Percentiles rank a stretch among this genome's conserved stretches.
Evolutionary conservation across 2,113 vertebrate genomes (phyloP).

Genomic region (Rhinoptilus africanus): DNA sequence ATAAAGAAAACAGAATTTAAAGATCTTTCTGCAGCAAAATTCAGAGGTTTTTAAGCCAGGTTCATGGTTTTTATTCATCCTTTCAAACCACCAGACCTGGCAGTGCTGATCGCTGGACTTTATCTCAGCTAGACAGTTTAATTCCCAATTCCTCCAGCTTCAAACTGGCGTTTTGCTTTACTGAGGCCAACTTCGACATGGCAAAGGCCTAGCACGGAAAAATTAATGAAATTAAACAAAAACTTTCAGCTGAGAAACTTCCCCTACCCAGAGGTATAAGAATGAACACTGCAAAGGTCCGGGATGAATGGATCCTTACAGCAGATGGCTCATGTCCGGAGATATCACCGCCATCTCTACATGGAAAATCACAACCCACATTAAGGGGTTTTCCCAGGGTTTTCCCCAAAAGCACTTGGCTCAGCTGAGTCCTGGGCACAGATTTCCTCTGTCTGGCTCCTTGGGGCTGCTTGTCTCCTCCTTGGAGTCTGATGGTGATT

Average conservation of each 20-base stretch:
- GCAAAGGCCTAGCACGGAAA: neutral
- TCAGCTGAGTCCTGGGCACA: neutral
- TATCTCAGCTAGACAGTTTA: neutral
- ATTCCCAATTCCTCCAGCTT: neutral
- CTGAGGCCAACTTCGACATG: neutral
- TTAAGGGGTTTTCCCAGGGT: neutral
- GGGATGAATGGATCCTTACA: neutral
- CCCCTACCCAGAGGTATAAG: neutral
- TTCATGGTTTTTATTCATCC: neutral
- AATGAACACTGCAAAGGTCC: neutral
- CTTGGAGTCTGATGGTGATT: neutral
- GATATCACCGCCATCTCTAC: fast-evolving
- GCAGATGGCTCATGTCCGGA: neutral
- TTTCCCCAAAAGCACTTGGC: neutral
- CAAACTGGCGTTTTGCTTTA: neutral
- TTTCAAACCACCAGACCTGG: neutral
- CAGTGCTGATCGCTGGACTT: neutral
- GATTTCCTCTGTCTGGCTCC: neutral
- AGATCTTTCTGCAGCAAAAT: neutral
- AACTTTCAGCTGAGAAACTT: neutral
- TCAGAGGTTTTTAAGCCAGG: neutral
- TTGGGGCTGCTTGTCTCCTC: neutral
- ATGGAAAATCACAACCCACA: neutral
- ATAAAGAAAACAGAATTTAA: neutral
- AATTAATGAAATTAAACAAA: neutral